A percentile compares a stretch with the other conserved stretches of the same genome.
These are phyloP conservation scores for Parnassius apollo DNA, from an alignment of 2,888 invertebrate genomes.

Conservation along the genomic window DNA sequence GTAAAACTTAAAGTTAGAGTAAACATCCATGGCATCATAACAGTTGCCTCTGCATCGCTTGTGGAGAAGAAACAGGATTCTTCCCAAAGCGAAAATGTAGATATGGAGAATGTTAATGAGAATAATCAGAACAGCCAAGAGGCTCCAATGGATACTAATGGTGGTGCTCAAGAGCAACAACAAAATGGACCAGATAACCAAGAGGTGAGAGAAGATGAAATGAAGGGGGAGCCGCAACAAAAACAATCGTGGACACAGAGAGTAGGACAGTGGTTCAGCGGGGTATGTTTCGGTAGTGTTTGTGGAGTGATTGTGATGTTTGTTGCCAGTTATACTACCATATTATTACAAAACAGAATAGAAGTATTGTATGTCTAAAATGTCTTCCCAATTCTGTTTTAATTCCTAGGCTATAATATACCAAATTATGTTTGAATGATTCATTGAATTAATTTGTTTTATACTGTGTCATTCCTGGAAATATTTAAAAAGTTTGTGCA, in stretches of 20 bases:
- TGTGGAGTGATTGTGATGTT: conserved; percentile 60
- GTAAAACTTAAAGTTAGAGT: conserved; percentile 97
- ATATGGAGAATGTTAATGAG: conserved; percentile 72
- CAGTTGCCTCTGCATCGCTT: conserved; percentile 91
- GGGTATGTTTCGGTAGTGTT: conserved; percentile 83
- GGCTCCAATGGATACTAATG: conserved; percentile 77
- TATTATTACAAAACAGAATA: not conserved
- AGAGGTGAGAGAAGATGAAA: conserved; percentile 76
- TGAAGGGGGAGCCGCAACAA: conserved; percentile 69
- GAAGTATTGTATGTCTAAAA: too few species aligned
- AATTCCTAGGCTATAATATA: too few species aligned
- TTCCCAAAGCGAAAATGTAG: conserved; percentile 62
- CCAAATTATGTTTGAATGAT: too few species aligned
- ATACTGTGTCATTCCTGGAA: too few species aligned
- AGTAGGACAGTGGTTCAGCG: conserved; percentile 86
- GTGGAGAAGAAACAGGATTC: conserved; percentile 86
- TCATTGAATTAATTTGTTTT: too few species aligned
- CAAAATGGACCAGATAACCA: conserved; percentile 69
- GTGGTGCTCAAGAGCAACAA: conserved; percentile 62
- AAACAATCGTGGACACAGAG: conserved; percentile 86
- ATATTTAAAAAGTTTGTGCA: too few species aligned
- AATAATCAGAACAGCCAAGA: conserved; percentile 61
- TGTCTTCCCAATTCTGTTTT: too few species aligned
- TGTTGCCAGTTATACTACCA: conserved; percentile 51
- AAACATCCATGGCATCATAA: conserved; percentile 95